Base-by-base conservation (phyloP, 2,888 invertebrate genomes). In the Unio delphinus region DNA sequence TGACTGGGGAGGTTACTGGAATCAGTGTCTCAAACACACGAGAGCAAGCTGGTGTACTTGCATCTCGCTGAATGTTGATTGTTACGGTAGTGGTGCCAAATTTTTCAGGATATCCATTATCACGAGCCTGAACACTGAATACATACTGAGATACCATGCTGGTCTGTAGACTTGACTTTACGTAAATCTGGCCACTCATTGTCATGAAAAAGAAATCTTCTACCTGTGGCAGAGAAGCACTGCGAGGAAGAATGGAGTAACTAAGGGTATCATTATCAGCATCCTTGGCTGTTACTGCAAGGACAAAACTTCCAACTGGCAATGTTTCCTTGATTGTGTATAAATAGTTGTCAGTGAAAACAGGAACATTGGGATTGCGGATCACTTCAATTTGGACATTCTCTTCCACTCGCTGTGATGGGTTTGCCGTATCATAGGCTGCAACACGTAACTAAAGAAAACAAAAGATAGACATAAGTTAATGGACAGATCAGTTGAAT, bases 251-350 rank as follows among this genome's bases (percentile, higher is more conserved):
- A 54, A 83, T 74, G 23, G 68, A 72, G 34, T 82, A 83, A n/a
- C 73, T 60, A 8, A 76, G 57, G 3, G 54, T 59, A 68, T 83
- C 85, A 28, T 75, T 74, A 71, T 85, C 85, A 4, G 60, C 62
- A 72, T 85, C 85, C 0, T 68, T 73, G 34, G 85, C 85, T 6
- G 66, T 68, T 17, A 97, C 92, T 26, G 91, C 90, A 54, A 97
- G 93, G 0, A 96, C 94, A 55, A 92, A 91, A 28, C 93, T 93
- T 0, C 87, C 86, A 20, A 82, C 77, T 1, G 67, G 67, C 23
- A 74, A 77, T 17, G 73, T 80, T 71, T 87, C 85, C 20, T 75
- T 69, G n/a, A 87, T 74, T 15, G 76, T 80, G 28, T 60, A 54
- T 7, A 58, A n/a, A 67, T 84, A 81, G 7, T 64, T 64, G 18